phyloP scores from a whole-genome alignment of 1,140 invertebrate genomes.

The Dendrolimus punctatus region DNA sequence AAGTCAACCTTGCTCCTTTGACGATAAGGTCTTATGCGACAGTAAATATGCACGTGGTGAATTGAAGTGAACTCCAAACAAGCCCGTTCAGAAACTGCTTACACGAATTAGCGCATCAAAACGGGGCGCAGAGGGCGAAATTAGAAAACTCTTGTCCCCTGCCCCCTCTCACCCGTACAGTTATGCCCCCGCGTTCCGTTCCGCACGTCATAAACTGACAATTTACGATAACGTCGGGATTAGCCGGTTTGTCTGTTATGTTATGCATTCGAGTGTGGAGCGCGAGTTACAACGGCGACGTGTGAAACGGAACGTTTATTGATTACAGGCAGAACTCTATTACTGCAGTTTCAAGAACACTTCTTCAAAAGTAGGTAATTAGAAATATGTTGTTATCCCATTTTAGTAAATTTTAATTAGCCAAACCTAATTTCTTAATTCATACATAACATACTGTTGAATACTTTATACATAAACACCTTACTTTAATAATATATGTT shows the following conservation, averaged over 20 bases:
- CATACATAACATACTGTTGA: too few relatives aligned
- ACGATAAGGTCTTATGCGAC: conserved; percentile 13
- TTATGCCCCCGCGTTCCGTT: conserved; percentile 40
- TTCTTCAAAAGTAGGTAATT: too few relatives aligned
- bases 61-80: conserved; percentile 58
- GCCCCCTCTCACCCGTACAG: conserved; percentile 20
- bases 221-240: conserved; percentile 69
- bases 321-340: too few relatives aligned
- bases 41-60: conserved; percentile 23
- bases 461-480: too few relatives aligned
- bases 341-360: too few relatives aligned
- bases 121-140: conserved; percentile 60
- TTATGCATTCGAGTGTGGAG: conserved; percentile 44
- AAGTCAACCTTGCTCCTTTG: conserved; percentile 18
- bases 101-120: conserved; percentile 70
- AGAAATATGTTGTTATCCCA: too few relatives aligned
- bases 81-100: conserved; percentile 68
- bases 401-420: too few relatives aligned
- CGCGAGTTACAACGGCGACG: conserved; percentile 26
- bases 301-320: conserved; percentile 21
- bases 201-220: conserved; percentile 70
- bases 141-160: conserved; percentile 54
- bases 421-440: too few relatives aligned
- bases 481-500: too few relatives aligned
- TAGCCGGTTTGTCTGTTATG: conserved; percentile 64